These are phyloP conservation scores for Drosophila ambigua DNA, from an alignment of 1,140 invertebrate genomes.

Conservation along the genomic window DNA sequence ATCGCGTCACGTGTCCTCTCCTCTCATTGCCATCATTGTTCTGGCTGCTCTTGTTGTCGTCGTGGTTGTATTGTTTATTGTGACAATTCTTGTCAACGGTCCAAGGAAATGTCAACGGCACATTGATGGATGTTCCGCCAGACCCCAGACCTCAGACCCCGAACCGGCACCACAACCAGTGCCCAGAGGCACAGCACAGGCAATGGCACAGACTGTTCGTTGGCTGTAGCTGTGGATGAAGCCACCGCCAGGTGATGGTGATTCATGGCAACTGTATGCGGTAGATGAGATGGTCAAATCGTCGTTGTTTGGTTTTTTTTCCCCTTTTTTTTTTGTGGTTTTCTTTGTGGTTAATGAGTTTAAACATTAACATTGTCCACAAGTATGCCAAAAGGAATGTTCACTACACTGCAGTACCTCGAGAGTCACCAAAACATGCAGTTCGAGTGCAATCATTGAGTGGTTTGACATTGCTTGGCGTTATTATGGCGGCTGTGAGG, in stretches of 20 bases:
- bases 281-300: slow-evolving; percentile 71
- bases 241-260: slow-evolving; percentile 74
- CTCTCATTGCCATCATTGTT: slow-evolving; percentile 52
- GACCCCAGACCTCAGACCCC: slow-evolving; percentile 10
- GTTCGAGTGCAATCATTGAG: too few relatives aligned
- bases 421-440: not conserved
- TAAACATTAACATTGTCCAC: slow-evolving; percentile 45
- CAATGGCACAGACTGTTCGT: not conserved
- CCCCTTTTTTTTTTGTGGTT: slow-evolving; percentile 25
- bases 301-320: slow-evolving; percentile 16
- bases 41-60: slow-evolving; percentile 47
- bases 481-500: too few relatives aligned
- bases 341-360: slow-evolving; percentile 54
- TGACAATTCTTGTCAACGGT: slow-evolving; percentile 80
- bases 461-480: too few relatives aligned
- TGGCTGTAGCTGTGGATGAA: slow-evolving; percentile 17
- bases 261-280: slow-evolving; percentile 80
- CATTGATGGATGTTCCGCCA: slow-evolving; percentile 78
- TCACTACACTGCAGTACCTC: not conserved
- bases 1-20: slow-evolving; percentile 62
- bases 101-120: slow-evolving; percentile 80
- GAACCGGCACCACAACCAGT: not conserved
- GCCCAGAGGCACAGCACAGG: slow-evolving; percentile 23
- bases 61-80: slow-evolving; percentile 81
- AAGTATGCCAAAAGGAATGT: slow-evolving; percentile 8